Conservation (phyloP, 2,797 vertebrate genomes). For the Paramormyrops hopkinsi region DNA sequence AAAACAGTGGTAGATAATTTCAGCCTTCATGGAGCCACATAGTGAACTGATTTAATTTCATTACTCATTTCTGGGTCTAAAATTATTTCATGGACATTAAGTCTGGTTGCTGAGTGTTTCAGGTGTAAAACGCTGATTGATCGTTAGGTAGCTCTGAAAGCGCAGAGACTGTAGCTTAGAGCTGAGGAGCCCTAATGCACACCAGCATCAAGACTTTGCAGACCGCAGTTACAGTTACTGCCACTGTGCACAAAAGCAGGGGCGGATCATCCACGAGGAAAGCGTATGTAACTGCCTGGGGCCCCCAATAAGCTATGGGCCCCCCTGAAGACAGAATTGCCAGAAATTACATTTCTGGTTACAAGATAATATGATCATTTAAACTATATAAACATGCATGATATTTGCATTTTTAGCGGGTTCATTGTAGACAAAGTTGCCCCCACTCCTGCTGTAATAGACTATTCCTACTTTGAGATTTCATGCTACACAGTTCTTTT, state of each 20-base stretch:
- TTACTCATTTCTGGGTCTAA: not conserved
- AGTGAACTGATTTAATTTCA: not conserved
- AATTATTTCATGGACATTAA: not conserved
- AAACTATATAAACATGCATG: not conserved
- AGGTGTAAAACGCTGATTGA: not conserved
- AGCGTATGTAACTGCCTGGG: not conserved
- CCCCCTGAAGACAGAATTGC: not conserved
- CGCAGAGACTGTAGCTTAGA: not conserved
- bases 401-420: not conserved
- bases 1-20: not conserved
- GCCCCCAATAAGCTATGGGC: not conserved
- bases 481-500: not conserved
- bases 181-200: not conserved
- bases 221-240: not conserved
- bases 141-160: not conserved
- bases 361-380: not conserved
- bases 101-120: not conserved
- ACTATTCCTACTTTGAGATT: not conserved
- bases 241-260: not conserved
- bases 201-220: not conserved
- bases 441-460: not conserved
- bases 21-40: not conserved
- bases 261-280: not conserved
- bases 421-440: not conserved
- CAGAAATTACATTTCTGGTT: not conserved